Conservation (phyloP, 2,113 vertebrate genomes). For the Galbula dea region DNA sequence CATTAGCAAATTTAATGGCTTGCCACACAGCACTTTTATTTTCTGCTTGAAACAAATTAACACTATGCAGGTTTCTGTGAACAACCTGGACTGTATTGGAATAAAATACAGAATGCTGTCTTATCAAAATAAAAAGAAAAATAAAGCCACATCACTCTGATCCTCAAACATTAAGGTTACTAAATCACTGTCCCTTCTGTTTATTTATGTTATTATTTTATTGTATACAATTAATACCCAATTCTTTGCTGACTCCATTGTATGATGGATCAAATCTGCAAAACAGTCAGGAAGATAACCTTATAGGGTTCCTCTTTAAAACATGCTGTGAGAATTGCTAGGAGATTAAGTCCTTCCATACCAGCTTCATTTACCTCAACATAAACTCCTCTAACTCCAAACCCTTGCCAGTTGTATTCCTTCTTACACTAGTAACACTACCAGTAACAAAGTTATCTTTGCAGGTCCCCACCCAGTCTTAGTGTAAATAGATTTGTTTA, state of each 20-base stretch:
- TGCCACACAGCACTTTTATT: neutral
- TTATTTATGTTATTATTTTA: neutral
- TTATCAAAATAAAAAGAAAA: neutral
- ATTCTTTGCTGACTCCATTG: neutral
- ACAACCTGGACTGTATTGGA: neutral
- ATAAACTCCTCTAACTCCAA: neutral
- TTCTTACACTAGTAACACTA: neutral
- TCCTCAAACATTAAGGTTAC: neutral
- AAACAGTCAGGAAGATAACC: neutral
- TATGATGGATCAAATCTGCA: neutral
- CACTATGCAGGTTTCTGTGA: neutral
- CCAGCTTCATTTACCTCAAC: neutral
- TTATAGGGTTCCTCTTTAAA: neutral
- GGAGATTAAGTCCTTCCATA: neutral
- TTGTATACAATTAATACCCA: neutral
- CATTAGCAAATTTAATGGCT: neutral
- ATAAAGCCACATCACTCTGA: neutral
- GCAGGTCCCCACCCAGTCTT: neutral
- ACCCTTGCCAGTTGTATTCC: neutral
- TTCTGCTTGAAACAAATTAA: neutral
- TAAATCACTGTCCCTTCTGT: neutral
- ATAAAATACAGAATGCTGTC: neutral
- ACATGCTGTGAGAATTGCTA: neutral
- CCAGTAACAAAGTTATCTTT: neutral
- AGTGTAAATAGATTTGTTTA: neutral